Evolutionary conservation across 2,797 vertebrate genomes (phyloP).

Genomic region (Xiphorhynchus erythropygius): DNA sequence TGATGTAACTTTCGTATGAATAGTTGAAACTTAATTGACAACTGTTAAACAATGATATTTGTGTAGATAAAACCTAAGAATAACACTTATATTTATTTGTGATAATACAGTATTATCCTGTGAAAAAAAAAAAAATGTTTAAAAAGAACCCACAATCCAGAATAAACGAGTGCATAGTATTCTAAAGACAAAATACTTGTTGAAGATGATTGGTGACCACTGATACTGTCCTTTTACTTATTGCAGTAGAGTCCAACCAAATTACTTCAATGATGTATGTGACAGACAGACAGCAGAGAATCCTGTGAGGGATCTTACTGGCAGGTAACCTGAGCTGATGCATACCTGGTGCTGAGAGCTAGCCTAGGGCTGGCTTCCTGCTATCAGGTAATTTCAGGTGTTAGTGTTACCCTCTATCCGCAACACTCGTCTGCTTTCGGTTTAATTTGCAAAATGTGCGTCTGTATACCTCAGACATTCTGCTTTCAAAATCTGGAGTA

Average conservation of each 20-base stretch:
- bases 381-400: background rate
- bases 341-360: background rate
- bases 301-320: background rate
- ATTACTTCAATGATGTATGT: rapidly evolving
- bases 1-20: background rate
- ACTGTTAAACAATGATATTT: background rate
- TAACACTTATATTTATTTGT: background rate
- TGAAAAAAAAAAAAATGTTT: background rate
- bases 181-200: background rate
- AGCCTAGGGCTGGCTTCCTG: background rate
- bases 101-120: background rate
- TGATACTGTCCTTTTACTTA: background rate
- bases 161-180: background rate
- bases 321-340: background rate
- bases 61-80: background rate
- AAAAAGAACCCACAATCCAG: rapidly evolving
- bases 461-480: background rate
- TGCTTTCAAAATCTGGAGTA: background rate
- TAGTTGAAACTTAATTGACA: background rate
- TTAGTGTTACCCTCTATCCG: background rate
- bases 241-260: background rate
- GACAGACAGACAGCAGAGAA: background rate
- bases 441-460: background rate
- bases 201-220: background rate
- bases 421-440: background rate